Conservation (phyloP, 2,113 vertebrate species). For the Megalops atlanticus region DNA sequence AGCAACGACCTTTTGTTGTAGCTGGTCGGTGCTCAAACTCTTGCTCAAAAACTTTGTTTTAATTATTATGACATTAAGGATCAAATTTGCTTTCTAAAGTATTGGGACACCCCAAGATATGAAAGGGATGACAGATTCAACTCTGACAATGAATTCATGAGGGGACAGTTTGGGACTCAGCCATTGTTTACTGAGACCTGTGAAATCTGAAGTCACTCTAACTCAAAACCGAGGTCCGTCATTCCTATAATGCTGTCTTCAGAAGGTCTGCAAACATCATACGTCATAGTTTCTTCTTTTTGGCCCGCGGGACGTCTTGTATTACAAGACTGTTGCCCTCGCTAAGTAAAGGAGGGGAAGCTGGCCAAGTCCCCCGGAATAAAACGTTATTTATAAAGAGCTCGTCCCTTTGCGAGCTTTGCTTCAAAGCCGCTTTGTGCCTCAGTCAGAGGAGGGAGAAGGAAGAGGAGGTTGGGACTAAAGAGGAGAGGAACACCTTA, state of each 20-base stretch:
- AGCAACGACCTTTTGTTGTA: not conserved
- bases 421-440: conserved; percentile 69
- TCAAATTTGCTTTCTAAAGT: too few relatives aligned
- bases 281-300: conserved; percentile 19
- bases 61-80: too few relatives aligned
- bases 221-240: conserved; percentile 51
- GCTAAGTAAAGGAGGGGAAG: conserved; percentile 33
- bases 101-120: not conserved
- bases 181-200: conserved; percentile 40
- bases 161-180: not conserved
- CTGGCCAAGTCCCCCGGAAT: conserved; percentile 59
- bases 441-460: conserved; percentile 56
- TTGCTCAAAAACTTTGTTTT: not conserved
- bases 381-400: conserved; percentile 57
- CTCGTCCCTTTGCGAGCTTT: conserved; percentile 50
- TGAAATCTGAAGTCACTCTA: conserved; percentile 46
- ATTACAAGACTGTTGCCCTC: conserved; percentile 44
- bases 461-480: conserved; percentile 37
- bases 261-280: not conserved
- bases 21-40: not conserved
- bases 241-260: conserved; percentile 29
- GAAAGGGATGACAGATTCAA: not conserved
- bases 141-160: not conserved
- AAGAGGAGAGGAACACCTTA: conserved; percentile 35
- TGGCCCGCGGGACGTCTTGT: conserved; percentile 65